Evolutionary conservation across 2,888 invertebrate species (phyloP).

Genomic region (Andrena hattorfiana): DNA sequence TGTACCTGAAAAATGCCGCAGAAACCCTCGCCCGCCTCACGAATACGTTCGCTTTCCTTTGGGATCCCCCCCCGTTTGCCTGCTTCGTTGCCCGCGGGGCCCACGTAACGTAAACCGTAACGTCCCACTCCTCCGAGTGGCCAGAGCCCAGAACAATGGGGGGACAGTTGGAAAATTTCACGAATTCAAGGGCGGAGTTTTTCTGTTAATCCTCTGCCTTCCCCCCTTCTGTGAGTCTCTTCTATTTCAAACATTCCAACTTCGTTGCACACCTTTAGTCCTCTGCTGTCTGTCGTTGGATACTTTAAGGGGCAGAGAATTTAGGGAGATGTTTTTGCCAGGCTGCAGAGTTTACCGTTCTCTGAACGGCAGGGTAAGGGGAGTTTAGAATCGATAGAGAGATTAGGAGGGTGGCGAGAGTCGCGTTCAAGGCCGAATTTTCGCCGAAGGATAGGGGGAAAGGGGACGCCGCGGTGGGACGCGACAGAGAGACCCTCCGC

Average conservation of each 20-base stretch:
- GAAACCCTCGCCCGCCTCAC: constrained; percentile 23
- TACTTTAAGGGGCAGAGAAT: too few relatives aligned
- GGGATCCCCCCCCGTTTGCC: too few relatives aligned
- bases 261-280: too few relatives aligned
- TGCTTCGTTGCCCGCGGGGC: background rate
- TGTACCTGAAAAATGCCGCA: constrained; percentile 50
- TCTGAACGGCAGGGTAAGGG: background rate
- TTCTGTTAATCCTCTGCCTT: too few relatives aligned
- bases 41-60: constrained; percentile 12
- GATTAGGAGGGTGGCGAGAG: constrained; percentile 11
- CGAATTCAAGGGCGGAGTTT: too few relatives aligned
- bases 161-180: background rate
- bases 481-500: constrained; percentile 14
- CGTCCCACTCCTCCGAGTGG: background rate
- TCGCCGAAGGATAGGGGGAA: constrained; percentile 3
- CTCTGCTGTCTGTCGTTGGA: too few relatives aligned
- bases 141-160: background rate
- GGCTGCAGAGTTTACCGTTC: too few relatives aligned
- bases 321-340: too few relatives aligned
- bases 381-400: background rate
- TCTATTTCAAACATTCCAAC: too few relatives aligned
- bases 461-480: background rate
- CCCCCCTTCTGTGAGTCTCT: too few relatives aligned
- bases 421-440: constrained; percentile 35
- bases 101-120: background rate